Evolutionary conservation across 2,797 vertebrate species (phyloP), one percentile per base, ranked within the genome.

Genomic region (Fundulus diaphanus): DNA sequence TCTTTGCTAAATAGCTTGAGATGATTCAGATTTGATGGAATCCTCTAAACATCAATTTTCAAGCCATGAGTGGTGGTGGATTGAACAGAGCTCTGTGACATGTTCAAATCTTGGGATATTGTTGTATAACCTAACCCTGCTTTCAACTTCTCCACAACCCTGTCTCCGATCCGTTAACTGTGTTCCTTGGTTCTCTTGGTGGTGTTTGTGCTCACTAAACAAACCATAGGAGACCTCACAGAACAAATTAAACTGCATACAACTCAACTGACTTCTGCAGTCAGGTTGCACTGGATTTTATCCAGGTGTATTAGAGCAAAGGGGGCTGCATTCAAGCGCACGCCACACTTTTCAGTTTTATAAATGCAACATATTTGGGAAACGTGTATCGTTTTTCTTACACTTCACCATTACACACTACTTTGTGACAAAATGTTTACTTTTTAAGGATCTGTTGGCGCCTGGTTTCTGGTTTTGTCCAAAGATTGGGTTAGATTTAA

Each of bases 331-430:
- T 33, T 20, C 33, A 61, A 61, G 37, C 22, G 20, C 59, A 63
- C 22, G 33, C 56, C 56, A 63, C 59, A 63, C 59, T 63, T 63
- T 37, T 37, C 31, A 63, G 59, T 35, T 65, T 65, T 15, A 40
- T 40, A 6, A 6, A 5, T 40, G 1, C 5, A 65, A 40, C 35
- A 13, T 6, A 5, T 24, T 24, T 40, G n/a, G 13, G 35, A 24
- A 65, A 20, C 16, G 16, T 49, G 16, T 49, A 20, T 18, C 0
- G 7, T 15, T 65, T 37, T 6, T 2, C 33, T 40, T n/a, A 7
- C 12, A 37, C 35, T 24, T 65, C 61, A 24, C 35, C 24, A 63
- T 37, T 13, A 65, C 7, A 3, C 35, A 65, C 35, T 15, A 40
- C 31, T 61, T 61, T 61, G 11, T 33, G 7, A n/a, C 5, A 61